Base-by-base conservation (phyloP, 2,888 invertebrate genomes). In the Sphaerophoria taeniata region DNA sequence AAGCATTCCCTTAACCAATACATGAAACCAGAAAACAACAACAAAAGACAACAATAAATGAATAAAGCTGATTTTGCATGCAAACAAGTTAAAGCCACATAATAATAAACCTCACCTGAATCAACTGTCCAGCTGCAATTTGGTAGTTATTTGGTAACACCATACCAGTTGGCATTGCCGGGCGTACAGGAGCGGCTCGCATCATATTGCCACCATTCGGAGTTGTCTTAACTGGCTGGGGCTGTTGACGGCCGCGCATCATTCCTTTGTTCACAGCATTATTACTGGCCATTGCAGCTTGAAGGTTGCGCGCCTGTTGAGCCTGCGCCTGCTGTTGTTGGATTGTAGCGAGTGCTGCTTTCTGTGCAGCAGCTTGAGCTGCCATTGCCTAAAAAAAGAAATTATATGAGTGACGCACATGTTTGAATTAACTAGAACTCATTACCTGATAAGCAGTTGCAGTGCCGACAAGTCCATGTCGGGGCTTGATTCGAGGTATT, bases 401-500 rank as follows among this genome's bases (percentile, higher is more conserved):
- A 58, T 31, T 6, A 31, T 11, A 53, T 34, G n/a, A 16, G 24
- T 5, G 14, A 39, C 9, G 12, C 12, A 34, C 6, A 24, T 3
- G 6, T 51, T 55, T n/a, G 47, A n/a, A 7, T 31, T 39, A 5
- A 33, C 9, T 31, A 9, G 47, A 70, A 34, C 4, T 12, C 24
- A 24, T 36, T 87, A 92, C 92, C 89, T 92, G 92, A 88, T 92
- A 92, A n/a, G 92, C 92, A 14, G 92, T 92, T 7, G 92, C 92
- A 12, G 92, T 92, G 56, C 92, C 92, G 6, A 92, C 92, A 3
- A 92, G 88, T 2, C 92, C 92, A 75, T 92, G 92, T 1, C 92
- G 89, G 6, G 92, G 92, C 87, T 92, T 92, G 45, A 92, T 92
- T 24, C 92, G 95, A 84, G 97, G 97, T 92, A 98, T 97, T 92